A percentile compares a stretch with the other conserved stretches of the same genome.
These are phyloP conservation scores for Pseudomyrmex pallidus DNA, from an alignment of 1,140 invertebrate species.

Conservation along the genomic window DNA sequence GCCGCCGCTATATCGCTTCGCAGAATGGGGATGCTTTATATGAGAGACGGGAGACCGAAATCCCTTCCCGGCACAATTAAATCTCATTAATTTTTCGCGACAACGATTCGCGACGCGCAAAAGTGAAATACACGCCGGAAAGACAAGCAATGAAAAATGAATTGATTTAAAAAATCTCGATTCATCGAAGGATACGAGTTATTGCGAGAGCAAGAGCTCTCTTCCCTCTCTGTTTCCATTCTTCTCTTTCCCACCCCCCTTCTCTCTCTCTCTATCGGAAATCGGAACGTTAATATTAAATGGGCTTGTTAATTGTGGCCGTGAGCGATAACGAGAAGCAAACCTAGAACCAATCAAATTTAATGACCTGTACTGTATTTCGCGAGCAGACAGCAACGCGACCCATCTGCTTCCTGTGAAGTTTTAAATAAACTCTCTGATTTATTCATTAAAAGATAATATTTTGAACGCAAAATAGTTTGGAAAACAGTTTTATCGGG, in stretches of 20 bases:
- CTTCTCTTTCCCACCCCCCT: too few relatives aligned
- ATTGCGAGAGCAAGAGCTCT: constrained; percentile 20
- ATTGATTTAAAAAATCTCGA: constrained; percentile 23
- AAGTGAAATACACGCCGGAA: background rate
- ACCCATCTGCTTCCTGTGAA: background rate
- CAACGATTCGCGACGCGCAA: background rate
- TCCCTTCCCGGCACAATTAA: constrained; percentile 11
- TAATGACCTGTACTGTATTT: constrained; percentile 36
- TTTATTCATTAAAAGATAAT: background rate
- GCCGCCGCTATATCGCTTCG: background rate
- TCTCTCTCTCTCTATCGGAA: constrained; percentile 10
- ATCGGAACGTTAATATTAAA: constrained; percentile 56
- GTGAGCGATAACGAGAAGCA: constrained; percentile 38
- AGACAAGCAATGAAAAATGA: constrained; percentile 17
- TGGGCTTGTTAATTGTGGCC: constrained; percentile 40
- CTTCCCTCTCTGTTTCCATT: too few relatives aligned
- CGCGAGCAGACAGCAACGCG: constrained; percentile 3
- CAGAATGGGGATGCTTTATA: background rate
- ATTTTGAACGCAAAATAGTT: too few relatives aligned
- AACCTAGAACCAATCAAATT: constrained; percentile 42
- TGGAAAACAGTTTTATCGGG: too few relatives aligned
- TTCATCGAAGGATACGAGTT: constrained; percentile 1
- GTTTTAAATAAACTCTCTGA: background rate
- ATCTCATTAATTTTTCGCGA: constrained; percentile 32
- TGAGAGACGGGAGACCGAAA: background rate